Evolutionary conservation across 2,888 invertebrate genomes (phyloP), one percentile per base, ranked within the genome.

Genomic region (Pomacea canaliculata): DNA sequence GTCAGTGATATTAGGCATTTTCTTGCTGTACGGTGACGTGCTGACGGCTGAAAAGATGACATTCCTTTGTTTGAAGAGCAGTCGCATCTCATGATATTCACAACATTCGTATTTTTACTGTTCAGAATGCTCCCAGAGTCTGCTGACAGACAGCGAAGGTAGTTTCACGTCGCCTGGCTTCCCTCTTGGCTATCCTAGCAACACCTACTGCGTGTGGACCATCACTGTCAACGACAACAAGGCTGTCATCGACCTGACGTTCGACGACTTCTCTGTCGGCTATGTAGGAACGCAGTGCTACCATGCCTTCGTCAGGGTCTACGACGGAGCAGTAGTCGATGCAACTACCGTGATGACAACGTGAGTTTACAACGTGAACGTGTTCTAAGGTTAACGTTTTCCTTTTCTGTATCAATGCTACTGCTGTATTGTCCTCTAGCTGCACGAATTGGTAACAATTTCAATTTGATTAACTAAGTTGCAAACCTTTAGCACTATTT

Each of bases 201-300:
- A 37, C 67, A 67, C 67, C 37, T 67, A 67, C 67, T 67, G 67
- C 27, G 67, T 67, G 67, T 37, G 37, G 67, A 67, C 23, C 7
- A 37, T 67, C 27, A 67, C 23, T 2, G 23, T 67, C 7, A 23
- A 12, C 12, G 19, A 18, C 37, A 37, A 46, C 9, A 0, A 37
- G 7, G 27, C 16, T 16, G 12, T 56, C 16, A 37, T 67, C 10
- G 67, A 67, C n/a, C 67, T 67, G 12, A 27, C 67, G 1, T 67
- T 67, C 12, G 16, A 67, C 8, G 67, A 67, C 37, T 67, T 67
- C 37, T 27, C 67, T 46, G 37, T 67, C 5, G 67, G 67, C 5
- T 3, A 7, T 18, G 18, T 27, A 46, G 37, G 37, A 27, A 67
- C 23, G 18, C 27, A 67, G 18, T 67, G 67, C 13, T 19, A n/a